phyloP scores from a whole-genome alignment of 2,113 vertebrate genomes.

The Platysternon megacephalum region DNA sequence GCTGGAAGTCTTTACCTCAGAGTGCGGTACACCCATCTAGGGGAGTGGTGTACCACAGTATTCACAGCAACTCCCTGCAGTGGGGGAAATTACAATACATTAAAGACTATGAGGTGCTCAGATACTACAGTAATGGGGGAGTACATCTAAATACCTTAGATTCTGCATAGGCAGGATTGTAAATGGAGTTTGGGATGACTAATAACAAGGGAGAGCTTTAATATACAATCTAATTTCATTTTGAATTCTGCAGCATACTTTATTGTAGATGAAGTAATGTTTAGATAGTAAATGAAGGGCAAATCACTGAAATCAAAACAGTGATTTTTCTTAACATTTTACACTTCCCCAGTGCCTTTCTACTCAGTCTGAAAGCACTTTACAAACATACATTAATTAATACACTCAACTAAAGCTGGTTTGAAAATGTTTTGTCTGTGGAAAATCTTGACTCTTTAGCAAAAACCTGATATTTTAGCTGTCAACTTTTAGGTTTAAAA shows the following conservation, averaged over 20 bases:
- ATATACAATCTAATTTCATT: slow-evolving; percentile 69
- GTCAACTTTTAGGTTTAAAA: slow-evolving; percentile 3
- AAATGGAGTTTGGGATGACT: slow-evolving; percentile 65
- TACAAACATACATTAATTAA: slow-evolving; percentile 48
- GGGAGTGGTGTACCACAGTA: background rate
- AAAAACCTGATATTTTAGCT: background rate
- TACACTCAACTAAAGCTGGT: slow-evolving; percentile 7
- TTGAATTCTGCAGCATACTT: slow-evolving; percentile 45
- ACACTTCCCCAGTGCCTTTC: slow-evolving; percentile 59
- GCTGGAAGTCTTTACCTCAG: background rate
- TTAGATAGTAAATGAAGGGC: slow-evolving; percentile 64
- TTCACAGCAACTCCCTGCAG: background rate
- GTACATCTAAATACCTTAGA: background rate
- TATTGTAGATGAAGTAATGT: slow-evolving; percentile 49
- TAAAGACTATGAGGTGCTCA: background rate
- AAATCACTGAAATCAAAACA: slow-evolving; percentile 67
- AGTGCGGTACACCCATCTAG: background rate
- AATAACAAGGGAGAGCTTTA: slow-evolving; percentile 66
- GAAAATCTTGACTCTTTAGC: slow-evolving; percentile 39
- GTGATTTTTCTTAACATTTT: slow-evolving; percentile 69
- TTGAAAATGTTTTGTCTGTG: slow-evolving; percentile 40
- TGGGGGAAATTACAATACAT: background rate
- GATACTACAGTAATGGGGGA: background rate
- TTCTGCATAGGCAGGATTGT: slow-evolving; percentile 55
- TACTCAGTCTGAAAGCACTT: slow-evolving; percentile 62